These are phyloP conservation scores for Chloropsis hardwickii DNA, from an alignment of 2,113 vertebrate genomes.

Conservation along the genomic window DNA sequence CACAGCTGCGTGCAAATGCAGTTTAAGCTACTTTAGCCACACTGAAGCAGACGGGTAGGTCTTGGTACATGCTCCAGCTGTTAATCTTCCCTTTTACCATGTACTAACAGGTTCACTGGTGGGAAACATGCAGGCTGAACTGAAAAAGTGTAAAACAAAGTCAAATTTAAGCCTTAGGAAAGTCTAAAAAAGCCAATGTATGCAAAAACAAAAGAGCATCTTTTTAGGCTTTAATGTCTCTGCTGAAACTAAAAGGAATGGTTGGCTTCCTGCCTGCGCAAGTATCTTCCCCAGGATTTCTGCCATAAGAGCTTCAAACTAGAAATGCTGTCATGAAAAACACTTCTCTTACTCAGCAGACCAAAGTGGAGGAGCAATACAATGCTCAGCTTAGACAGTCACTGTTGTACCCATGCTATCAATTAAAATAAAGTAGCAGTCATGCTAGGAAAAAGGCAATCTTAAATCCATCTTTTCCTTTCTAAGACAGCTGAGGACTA, in stretches of 20 bases:
- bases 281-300: neutral
- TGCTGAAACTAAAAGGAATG: neutral
- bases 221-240: neutral
- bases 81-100: neutral
- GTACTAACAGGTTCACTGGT: neutral
- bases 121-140: neutral
- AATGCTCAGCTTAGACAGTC: neutral
- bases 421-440: constrained; percentile 25
- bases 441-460: neutral
- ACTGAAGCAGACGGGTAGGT: neutral
- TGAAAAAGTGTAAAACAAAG: neutral
- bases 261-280: neutral
- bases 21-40: neutral
- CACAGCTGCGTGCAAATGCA: neutral
- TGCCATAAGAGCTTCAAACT: neutral
- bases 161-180: neutral
- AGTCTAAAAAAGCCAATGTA: neutral
- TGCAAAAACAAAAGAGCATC: neutral
- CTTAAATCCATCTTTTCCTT: neutral
- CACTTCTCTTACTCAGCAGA: constrained; percentile 9
- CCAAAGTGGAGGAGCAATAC: neutral
- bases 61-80: neutral
- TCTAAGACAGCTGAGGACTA: neutral
- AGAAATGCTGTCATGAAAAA: neutral
- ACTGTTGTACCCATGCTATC: neutral